Conservation (phyloP, 92 coral and sea anemone species). For the Porites lobata region DNA sequence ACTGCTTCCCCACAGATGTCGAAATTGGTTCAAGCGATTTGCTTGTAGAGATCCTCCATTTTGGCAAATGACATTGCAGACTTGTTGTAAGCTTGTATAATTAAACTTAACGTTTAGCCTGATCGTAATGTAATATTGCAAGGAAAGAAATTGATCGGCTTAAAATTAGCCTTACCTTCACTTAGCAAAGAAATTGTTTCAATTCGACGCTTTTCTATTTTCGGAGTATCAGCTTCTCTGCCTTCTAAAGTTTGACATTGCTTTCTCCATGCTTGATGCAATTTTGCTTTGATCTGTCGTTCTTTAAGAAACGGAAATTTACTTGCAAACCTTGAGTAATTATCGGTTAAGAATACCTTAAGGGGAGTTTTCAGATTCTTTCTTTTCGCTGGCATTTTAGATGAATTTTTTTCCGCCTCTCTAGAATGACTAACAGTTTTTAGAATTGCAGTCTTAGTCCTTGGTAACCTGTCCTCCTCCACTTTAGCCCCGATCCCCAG, state of each 20-base stretch:
- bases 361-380: conserved; percentile 44
- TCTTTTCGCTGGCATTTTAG: conserved; percentile 32
- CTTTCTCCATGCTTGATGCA: conserved; percentile 78
- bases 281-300: conserved; percentile 86
- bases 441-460: not conserved
- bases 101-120: too few species aligned
- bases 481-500: too few species aligned
- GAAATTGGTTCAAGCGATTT: too few species aligned
- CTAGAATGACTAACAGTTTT: conserved; percentile 9
- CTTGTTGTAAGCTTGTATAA: too few species aligned
- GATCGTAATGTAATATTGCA: too few species aligned
- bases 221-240: not conserved
- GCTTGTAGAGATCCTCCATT: too few species aligned
- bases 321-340: conserved; percentile 70
- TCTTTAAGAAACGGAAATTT: conserved; percentile 85
- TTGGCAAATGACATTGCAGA: too few species aligned
- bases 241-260: not conserved
- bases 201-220: not conserved
- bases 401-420: not conserved
- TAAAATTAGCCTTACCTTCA: conserved; percentile 25
- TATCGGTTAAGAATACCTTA: conserved; percentile 67
- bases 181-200: not conserved
- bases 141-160: not conserved
- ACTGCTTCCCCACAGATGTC: too few species aligned
- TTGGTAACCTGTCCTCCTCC: conserved; percentile 33